Percentiles rank a stretch among this genome's conserved stretches.
phyloP scores from a whole-genome alignment of 2,888 invertebrate genomes.

The Dorcus parallelipipedus region DNA sequence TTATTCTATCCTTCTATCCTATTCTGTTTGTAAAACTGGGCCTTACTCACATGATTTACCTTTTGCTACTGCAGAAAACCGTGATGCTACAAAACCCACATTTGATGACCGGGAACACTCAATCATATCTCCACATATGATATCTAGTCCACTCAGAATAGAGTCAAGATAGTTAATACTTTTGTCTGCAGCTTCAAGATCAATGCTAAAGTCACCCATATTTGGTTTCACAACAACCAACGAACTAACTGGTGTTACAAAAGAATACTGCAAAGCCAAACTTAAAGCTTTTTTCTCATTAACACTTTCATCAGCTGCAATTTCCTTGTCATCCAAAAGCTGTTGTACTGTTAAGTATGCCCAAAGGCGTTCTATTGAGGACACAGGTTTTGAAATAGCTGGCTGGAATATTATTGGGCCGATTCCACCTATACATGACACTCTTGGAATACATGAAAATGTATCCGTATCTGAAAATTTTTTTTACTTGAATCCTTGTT shows the following conservation, averaged over 20 bases:
- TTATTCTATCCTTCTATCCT: no score
- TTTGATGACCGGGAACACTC: no score
- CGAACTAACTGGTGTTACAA: slow-evolving; percentile 66
- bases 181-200: slow-evolving; percentile 47
- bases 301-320: slow-evolving; percentile 31
- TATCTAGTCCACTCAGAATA: no score
- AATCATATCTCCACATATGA: no score
- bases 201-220: slow-evolving; percentile 50
- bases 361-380: slow-evolving; percentile 53
- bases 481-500: background rate
- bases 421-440: slow-evolving; percentile 24
- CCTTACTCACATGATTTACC: no score
- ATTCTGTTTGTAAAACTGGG: no score
- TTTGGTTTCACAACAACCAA: slow-evolving; percentile 64
- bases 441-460: slow-evolving; percentile 12
- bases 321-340: slow-evolving; percentile 54
- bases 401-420: slow-evolving; percentile 36
- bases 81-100: no score
- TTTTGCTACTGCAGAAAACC: no score
- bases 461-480: background rate
- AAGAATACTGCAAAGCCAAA: slow-evolving; percentile 61
- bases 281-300: slow-evolving; percentile 34
- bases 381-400: slow-evolving; percentile 32
- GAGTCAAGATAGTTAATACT: background rate
- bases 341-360: slow-evolving; percentile 66